Evolutionary conservation across 2,113 vertebrate species (phyloP).

Genomic region (Oplegnathus fasciatus): DNA sequence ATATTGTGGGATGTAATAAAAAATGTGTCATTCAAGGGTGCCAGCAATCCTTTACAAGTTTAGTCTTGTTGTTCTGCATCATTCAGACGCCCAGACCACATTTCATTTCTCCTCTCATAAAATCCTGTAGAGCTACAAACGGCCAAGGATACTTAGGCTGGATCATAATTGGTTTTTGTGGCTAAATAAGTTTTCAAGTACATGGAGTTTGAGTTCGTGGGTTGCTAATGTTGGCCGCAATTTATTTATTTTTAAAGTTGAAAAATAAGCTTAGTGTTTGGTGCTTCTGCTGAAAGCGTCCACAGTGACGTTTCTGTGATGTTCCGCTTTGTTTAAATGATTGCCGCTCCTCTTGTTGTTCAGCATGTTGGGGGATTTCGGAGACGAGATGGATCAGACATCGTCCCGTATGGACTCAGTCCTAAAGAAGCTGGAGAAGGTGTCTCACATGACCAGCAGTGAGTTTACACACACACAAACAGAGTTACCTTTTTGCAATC

Average conservation of each 20-base stretch:
- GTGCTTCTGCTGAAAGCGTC: neutral
- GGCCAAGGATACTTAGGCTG: neutral
- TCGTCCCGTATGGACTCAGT: conserved; percentile 87
- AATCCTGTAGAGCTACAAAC: neutral
- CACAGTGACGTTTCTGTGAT: neutral
- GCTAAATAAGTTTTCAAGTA: neutral
- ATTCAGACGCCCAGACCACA: neutral
- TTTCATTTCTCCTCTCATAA: neutral
- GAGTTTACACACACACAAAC: conserved; percentile 55
- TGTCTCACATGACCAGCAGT: conserved; percentile 89
- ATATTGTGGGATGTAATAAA: neutral
- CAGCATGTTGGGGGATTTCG: conserved; percentile 87
- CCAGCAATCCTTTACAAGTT: neutral
- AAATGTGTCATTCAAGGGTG: too few relatives aligned
- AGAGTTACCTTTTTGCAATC: neutral
- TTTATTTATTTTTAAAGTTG: neutral
- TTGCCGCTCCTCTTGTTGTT: conserved; percentile 21
- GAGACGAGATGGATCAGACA: conserved; percentile 88
- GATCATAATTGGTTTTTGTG: too few relatives aligned
- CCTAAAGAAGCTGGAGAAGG: conserved; percentile 88
- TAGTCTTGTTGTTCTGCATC: neutral
- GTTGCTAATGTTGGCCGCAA: neutral
- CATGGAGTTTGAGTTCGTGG: neutral
- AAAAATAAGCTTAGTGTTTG: neutral
- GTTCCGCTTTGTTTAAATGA: neutral